Percentiles rank a stretch among this genome's conserved stretches.
These are phyloP conservation scores for Nasonia oneida DNA, from an alignment of 2,888 invertebrate species.

Conservation along the genomic window DNA sequence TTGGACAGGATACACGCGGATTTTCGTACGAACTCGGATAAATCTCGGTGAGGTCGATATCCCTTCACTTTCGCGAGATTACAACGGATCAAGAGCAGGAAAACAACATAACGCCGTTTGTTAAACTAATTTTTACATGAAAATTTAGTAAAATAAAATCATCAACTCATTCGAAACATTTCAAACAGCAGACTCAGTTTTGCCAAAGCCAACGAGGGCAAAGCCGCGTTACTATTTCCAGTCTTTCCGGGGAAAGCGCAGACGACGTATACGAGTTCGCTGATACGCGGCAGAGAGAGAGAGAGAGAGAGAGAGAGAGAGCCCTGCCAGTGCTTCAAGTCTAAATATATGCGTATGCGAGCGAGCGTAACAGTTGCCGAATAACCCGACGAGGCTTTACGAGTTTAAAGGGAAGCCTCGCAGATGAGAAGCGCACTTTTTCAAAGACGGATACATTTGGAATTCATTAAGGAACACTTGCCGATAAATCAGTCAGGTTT, in stretches of 20 bases:
- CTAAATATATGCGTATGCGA: conserved; percentile 47
- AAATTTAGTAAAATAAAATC: background rate
- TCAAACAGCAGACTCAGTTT: conserved; percentile 9
- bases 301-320: background rate
- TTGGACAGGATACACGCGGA: background rate
- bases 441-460: conserved; percentile 30
- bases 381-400: conserved; percentile 20
- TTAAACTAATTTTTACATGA: background rate
- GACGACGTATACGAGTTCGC: background rate
- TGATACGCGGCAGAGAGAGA: background rate
- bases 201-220: conserved; percentile 34
- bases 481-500: conserved; percentile 30
- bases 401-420: background rate
- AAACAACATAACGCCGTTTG: background rate
- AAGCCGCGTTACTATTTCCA: conserved; percentile 54
- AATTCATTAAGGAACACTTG: conserved; percentile 22
- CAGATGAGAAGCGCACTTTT: background rate
- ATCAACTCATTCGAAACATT: background rate
- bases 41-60: background rate
- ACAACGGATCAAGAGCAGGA: background rate
- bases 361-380: conserved; percentile 16
- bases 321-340: background rate
- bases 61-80: conserved; percentile 1
- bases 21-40: background rate
- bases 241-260: conserved; percentile 54